Conservation (phyloP, 2,113 vertebrate genomes). For the Meles meles region DNA sequence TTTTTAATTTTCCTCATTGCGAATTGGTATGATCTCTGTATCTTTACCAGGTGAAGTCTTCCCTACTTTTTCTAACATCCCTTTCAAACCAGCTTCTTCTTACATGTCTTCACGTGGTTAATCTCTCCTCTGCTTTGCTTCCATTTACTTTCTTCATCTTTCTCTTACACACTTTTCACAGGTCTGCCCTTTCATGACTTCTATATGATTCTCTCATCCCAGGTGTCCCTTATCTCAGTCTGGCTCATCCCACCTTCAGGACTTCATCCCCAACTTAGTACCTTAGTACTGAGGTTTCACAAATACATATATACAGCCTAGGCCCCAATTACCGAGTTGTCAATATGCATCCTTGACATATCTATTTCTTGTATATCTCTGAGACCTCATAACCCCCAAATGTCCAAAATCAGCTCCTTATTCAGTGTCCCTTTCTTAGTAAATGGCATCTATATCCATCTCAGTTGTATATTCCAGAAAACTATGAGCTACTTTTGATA, state of each 20-base stretch:
- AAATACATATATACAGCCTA: not conserved
- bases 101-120: not conserved
- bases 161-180: not conserved
- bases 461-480: not conserved
- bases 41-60: not conserved
- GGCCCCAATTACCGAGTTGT: not conserved
- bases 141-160: not conserved
- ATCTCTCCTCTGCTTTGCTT: not conserved
- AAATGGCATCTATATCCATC: not conserved
- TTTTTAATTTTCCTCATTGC: not conserved
- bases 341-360: not conserved
- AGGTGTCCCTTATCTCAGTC: not conserved
- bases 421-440: not conserved
- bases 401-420: not conserved
- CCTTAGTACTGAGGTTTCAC: not conserved
- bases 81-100: not conserved
- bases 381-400: not conserved
- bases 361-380: not conserved
- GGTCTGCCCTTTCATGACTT: not conserved
- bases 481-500: not conserved
- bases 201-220: not conserved
- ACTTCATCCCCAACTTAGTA: not conserved
- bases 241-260: not conserved
- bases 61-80: not conserved
- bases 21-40: not conserved